phyloP scores from a whole-genome alignment of 2,888 invertebrate species.

The Opisthograptis luteolata region DNA sequence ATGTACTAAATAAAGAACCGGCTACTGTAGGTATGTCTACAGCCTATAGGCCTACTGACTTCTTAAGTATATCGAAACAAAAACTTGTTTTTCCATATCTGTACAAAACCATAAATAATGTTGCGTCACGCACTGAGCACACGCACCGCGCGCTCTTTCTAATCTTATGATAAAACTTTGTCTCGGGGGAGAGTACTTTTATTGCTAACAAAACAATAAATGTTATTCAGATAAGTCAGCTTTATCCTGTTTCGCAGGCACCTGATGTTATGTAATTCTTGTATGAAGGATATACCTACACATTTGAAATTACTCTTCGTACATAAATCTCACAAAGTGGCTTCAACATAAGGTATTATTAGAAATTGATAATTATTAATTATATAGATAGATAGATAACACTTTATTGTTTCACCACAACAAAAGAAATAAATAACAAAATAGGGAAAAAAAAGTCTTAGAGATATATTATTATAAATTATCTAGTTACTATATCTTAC shows the following conservation, averaged over 20 bases:
- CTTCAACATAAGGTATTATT: too few relatives aligned
- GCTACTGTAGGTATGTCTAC: too few relatives aligned
- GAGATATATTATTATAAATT: too few relatives aligned
- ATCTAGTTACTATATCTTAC: too few relatives aligned
- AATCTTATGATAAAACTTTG: conserved; percentile 39
- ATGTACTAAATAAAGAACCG: too few relatives aligned
- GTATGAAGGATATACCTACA: too few relatives aligned
- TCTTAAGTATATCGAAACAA: background rate
- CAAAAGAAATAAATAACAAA: background rate
- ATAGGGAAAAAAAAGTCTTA: background rate
- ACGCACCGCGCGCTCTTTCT: conserved; percentile 34
- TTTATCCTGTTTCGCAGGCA: conserved; percentile 8
- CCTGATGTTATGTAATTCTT: conserved; percentile 9
- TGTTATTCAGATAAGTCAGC: conserved; percentile 24
- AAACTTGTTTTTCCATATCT: conserved; percentile 38
- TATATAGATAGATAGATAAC: too few relatives aligned
- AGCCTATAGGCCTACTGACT: background rate
- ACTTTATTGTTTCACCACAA: too few relatives aligned
- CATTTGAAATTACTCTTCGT: too few relatives aligned
- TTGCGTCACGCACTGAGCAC: conserved; percentile 40
- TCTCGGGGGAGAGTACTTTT: conserved; percentile 17
- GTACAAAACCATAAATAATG: conserved; percentile 40
- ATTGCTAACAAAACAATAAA: conserved; percentile 31
- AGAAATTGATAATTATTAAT: too few relatives aligned
- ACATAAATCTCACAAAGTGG: background rate